Evolutionary conservation across 2,113 vertebrate species (phyloP), one percentile per base, ranked within the genome.

Genomic region (Sciurus niger): DNA sequence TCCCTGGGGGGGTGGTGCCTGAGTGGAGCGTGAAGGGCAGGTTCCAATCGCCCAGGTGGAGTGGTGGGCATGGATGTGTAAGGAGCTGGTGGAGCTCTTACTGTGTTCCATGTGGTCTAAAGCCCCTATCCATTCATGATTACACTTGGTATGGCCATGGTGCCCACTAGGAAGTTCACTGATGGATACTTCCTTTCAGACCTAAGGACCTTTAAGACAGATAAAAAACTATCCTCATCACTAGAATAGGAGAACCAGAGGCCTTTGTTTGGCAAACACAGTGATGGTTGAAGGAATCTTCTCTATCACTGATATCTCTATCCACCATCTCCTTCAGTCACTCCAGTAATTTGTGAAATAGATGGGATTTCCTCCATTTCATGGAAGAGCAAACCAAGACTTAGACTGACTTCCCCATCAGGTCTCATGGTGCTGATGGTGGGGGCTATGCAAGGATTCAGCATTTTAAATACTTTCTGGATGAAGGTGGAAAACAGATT

Each of bases 381-480:
- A 51, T 40, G 17, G 37, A 83, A 14, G 37, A 78, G 84, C 46
- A 77, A 89, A 76, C 73, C 13, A 10, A 78, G 53, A 67, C 84
- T 67, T n/a, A 63, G 63, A 37, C 40, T 74, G 55, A 89, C 40
- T 65, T 53, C 48, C 58, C 43, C 17, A 24, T 25, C 8, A 20
- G 67, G 22, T 60, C 17, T 43, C 0, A 1, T 37, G 6, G 17
- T 8, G 24, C 24, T 24, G 22, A 16, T 32, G 30, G 25, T 43
- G 28, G 83, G 74, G 40, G 74, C 78, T 46, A 85, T 89, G 28
- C n/a, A 73, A 89, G 73, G 18, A 55, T 46, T 73, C 22, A 20
- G n/a, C 3, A 40, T 86, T 78, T 89, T 70, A 84, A 79, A n/a
- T 63, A 82, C 67, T 84, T 82, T 91, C 51, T 86, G 77, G 51